A percentile compares a stretch with the other conserved stretches of the same genome.
Conservation (phyloP, 2,797 vertebrate species). For the Cyclura pinguis region DNA sequence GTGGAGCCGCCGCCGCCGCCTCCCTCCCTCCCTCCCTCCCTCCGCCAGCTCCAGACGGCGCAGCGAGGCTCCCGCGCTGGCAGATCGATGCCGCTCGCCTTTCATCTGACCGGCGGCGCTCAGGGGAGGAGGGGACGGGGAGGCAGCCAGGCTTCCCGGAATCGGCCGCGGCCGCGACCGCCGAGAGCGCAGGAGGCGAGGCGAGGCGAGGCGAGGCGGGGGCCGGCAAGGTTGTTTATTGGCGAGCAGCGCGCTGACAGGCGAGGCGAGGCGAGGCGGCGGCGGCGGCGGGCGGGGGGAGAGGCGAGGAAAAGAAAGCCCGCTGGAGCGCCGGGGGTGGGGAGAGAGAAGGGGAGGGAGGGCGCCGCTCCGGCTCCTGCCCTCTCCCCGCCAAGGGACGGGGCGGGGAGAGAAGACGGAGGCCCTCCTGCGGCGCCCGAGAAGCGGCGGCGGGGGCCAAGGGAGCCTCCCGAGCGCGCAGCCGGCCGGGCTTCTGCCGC, state of each 20-base stretch:
- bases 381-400: too few species aligned
- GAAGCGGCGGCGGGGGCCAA: too few species aligned
- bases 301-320: not conserved
- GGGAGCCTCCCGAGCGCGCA: too few species aligned
- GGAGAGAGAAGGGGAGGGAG: too few species aligned
- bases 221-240: not conserved
- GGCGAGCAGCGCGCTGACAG: too few species aligned
- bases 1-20: constrained; percentile 30
- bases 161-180: constrained; percentile 4
- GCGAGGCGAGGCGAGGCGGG: not conserved
- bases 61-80: constrained; percentile 59
- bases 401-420: too few species aligned
- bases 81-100: constrained; percentile 59
- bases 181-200: not conserved
- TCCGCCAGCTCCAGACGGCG: constrained; percentile 50
- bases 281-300: not conserved
- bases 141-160: constrained; percentile 58
- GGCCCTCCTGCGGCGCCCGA: too few species aligned
- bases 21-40: too few species aligned
- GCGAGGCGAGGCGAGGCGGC: not conserved
- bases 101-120: constrained; percentile 63
- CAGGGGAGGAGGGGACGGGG: not conserved
- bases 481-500: too few species aligned
- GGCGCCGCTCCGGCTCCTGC: too few species aligned
- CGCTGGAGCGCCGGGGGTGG: too few species aligned